A percentile compares a stretch with the other conserved stretches of the same genome.
Evolutionary conservation across 2,888 invertebrate genomes (phyloP).

Genomic region (Thereva unica): DNA sequence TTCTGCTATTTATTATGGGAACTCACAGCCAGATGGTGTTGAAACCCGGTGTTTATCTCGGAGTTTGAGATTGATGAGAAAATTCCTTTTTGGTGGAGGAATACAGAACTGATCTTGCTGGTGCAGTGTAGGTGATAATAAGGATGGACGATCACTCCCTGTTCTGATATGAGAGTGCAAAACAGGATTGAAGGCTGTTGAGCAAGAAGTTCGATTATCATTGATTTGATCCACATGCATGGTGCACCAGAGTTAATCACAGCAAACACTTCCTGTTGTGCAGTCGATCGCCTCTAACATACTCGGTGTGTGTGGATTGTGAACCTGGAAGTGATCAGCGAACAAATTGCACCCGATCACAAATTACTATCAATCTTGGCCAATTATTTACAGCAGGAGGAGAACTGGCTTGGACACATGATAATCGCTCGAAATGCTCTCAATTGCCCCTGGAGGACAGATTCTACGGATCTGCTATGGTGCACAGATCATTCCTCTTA

Average conservation of each 20-base stretch:
- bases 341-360: constrained; percentile 39
- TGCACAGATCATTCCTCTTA: background rate
- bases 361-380: constrained; percentile 42
- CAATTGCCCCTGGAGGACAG: constrained; percentile 35
- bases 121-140: too few relatives aligned
- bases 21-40: too few relatives aligned
- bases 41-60: too few relatives aligned
- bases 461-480: background rate
- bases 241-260: constrained; percentile 37
- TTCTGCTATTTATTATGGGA: too few relatives aligned
- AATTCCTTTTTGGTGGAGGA: too few relatives aligned
- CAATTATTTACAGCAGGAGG: constrained; percentile 40
- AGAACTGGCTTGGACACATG: constrained; percentile 38
- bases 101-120: too few relatives aligned
- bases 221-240: constrained; percentile 6
- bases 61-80: too few relatives aligned
- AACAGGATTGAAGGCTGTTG: too few relatives aligned
- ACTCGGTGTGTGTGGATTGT: background rate
- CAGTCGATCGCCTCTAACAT: constrained; percentile 8
- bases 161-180: too few relatives aligned
- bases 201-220: too few relatives aligned
- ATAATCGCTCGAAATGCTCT: constrained; percentile 37
- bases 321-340: constrained; percentile 40
- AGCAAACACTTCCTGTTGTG: constrained; percentile 39
- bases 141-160: too few relatives aligned